Conservation (phyloP, 2,888 invertebrate genomes). For the Dicyrtoma fusca region DNA sequence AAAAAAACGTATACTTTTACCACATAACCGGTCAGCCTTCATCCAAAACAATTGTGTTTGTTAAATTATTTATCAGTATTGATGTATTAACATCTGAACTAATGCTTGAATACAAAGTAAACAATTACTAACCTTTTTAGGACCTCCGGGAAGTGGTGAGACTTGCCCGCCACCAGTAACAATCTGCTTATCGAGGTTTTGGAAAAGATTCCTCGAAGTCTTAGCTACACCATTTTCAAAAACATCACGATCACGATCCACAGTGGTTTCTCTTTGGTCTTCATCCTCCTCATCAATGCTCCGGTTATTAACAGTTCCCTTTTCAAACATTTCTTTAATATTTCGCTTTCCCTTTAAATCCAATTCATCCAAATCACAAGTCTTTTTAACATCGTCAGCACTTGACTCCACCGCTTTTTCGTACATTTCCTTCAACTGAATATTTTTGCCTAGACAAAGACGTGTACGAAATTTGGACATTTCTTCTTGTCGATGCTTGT, state of each 20-base stretch:
- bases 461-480: conserved; percentile 82
- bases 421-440: conserved; percentile 87
- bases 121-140: conserved; percentile 32
- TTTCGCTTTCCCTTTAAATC: conserved; percentile 36
- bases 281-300: conserved; percentile 67
- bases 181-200: conserved; percentile 47
- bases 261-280: conserved; percentile 16
- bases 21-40: too few species aligned
- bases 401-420: conserved; percentile 74
- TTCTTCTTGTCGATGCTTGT: conserved; percentile 84
- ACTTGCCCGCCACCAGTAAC: conserved; percentile 10
- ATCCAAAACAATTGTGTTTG: too few species aligned
- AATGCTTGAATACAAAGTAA: too few species aligned
- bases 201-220: conserved; percentile 45
- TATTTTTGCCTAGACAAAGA: conserved; percentile 76
- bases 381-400: conserved; percentile 48
- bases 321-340: conserved; percentile 78
- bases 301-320: conserved; percentile 67
- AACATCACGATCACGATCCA: conserved; percentile 64
- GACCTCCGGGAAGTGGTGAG: conserved; percentile 1
- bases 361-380: conserved; percentile 39
- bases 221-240: conserved; percentile 73
- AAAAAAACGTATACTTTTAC: too few species aligned
- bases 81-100: too few species aligned
- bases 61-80: too few species aligned